phyloP scores from a whole-genome alignment of 1,140 invertebrate species.

The Drosophila mayri region DNA sequence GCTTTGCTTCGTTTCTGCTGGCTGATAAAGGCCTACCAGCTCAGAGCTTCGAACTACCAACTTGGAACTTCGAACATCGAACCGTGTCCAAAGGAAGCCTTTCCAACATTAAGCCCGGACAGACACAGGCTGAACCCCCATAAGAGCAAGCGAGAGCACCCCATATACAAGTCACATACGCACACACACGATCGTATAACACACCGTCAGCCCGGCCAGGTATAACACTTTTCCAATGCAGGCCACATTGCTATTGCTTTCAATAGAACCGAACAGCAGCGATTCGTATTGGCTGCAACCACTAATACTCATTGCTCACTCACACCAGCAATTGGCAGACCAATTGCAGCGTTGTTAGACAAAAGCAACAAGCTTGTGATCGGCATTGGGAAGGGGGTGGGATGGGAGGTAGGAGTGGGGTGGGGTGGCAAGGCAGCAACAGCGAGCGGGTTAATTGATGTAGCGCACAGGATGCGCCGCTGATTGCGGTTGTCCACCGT shows the following conservation, averaged over 20 bases:
- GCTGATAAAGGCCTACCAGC: constrained; percentile 18
- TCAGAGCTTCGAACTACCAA: constrained; percentile 34
- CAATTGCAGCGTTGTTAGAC: constrained; percentile 79
- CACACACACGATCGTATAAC: constrained; percentile 64
- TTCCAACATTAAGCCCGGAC: background rate
- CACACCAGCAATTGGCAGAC: constrained; percentile 73
- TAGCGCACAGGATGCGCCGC: constrained; percentile 66
- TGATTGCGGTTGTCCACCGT: constrained; percentile 47
- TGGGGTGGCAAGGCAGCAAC: constrained; percentile 7
- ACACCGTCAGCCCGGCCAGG: constrained; percentile 17
- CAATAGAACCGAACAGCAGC: constrained; percentile 68
- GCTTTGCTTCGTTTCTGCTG: constrained; percentile 18
- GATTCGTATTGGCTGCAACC: constrained; percentile 83
- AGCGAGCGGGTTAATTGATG: constrained; percentile 62
- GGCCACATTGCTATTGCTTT: constrained; percentile 58
- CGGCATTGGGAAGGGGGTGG: background rate
- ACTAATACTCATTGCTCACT: constrained; percentile 77
- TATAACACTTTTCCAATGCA: constrained; percentile 78
- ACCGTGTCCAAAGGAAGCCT: constrained; percentile 36
- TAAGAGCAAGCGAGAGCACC: constrained; percentile 59
- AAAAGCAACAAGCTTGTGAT: constrained; percentile 32
- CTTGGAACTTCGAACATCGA: constrained; percentile 46
- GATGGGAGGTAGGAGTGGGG: background rate
- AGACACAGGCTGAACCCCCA: background rate
- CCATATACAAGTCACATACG: constrained; percentile 68